phyloP scores from a whole-genome alignment of 1,140 invertebrate species.

The Agrypnia vestita region DNA sequence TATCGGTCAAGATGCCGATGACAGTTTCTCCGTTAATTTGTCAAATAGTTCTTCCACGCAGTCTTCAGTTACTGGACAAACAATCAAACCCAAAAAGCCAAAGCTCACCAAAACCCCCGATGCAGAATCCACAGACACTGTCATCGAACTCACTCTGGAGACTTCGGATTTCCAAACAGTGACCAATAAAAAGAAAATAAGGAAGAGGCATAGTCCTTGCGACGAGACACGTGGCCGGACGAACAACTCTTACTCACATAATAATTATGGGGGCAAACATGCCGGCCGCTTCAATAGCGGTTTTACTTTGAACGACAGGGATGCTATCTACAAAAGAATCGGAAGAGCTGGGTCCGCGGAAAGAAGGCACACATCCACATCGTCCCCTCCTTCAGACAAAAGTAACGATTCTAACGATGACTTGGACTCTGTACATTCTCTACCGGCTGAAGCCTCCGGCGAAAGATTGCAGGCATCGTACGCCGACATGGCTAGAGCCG shows the following conservation, averaged over 20 bases:
- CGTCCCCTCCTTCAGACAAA: conserved; percentile 80
- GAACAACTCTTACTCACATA: conserved; percentile 48
- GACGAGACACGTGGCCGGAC: conserved; percentile 63
- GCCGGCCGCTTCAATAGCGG: conserved; percentile 38
- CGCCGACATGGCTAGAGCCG: conserved; percentile 81
- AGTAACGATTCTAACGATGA: conserved; percentile 83
- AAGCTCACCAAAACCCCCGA: conserved; percentile 43
- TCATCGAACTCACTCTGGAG: conserved; percentile 67
- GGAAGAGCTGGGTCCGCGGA: conserved; percentile 43
- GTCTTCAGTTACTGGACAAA: conserved; percentile 63
- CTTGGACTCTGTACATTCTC: conserved; percentile 82
- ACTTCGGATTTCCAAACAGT: conserved; percentile 80
- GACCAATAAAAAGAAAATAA: conserved; percentile 81
- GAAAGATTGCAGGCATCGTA: conserved; percentile 77
- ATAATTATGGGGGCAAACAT: conserved; percentile 46
- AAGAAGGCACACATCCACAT: conserved; percentile 72
- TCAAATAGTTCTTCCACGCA: conserved; percentile 43
- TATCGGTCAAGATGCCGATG: conserved; percentile 67
- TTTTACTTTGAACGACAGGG: conserved; percentile 51
- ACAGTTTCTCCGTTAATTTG: conserved; percentile 42
- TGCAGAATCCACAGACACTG: conserved; percentile 63
- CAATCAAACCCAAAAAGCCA: conserved; percentile 64
- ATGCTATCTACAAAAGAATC: conserved; percentile 54
- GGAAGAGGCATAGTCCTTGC: conserved; percentile 74
- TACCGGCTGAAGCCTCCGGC: conserved; percentile 75